A percentile compares a stretch with the other conserved stretches of the same genome.
phyloP scores from a whole-genome alignment of 1,140 invertebrate genomes.

The Aradophagus sp. region DNA sequence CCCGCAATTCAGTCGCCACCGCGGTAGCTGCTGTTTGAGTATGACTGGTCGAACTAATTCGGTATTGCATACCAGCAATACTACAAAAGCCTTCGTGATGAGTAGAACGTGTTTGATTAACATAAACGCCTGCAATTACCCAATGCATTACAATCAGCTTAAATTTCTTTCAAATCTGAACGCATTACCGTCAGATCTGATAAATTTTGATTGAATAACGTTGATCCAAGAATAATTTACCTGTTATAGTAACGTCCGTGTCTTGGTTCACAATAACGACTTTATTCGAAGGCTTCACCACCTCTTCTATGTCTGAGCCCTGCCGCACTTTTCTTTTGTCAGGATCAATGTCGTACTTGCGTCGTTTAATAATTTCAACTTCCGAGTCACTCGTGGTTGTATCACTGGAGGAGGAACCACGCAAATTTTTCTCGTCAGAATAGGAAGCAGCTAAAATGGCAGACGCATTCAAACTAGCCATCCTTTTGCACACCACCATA shows the following conservation, averaged over 20 bases:
- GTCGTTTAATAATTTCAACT: constrained; percentile 73
- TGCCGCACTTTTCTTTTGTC: constrained; percentile 78
- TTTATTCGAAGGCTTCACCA: constrained; percentile 72
- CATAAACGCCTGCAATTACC: constrained; percentile 79
- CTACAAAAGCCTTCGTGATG: constrained; percentile 88
- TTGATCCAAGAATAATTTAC: too few species aligned
- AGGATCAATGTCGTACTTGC: constrained; percentile 76
- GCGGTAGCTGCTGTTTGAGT: constrained; percentile 86
- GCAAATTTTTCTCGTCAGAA: constrained; percentile 81
- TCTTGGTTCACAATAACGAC: constrained; percentile 87
- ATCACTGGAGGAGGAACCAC: constrained; percentile 76
- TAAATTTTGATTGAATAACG: too few species aligned
- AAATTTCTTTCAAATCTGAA: not conserved
- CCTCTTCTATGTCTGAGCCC: constrained; percentile 67
- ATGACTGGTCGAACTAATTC: constrained; percentile 84
- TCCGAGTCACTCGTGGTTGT: constrained; percentile 74
- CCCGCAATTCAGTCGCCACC: constrained; percentile 79
- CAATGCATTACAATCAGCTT: constrained; percentile 6
- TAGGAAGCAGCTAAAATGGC: constrained; percentile 94
- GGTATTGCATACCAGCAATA: constrained; percentile 87
- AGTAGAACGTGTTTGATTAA: constrained; percentile 83
- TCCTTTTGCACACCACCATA: constrained; percentile 90
- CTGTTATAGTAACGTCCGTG: constrained; percentile 88
- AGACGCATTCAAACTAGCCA: constrained; percentile 94
- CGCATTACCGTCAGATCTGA: too few species aligned